Conservation (phyloP, 2,797 vertebrate species). For the Thalassophryne amazonica region DNA sequence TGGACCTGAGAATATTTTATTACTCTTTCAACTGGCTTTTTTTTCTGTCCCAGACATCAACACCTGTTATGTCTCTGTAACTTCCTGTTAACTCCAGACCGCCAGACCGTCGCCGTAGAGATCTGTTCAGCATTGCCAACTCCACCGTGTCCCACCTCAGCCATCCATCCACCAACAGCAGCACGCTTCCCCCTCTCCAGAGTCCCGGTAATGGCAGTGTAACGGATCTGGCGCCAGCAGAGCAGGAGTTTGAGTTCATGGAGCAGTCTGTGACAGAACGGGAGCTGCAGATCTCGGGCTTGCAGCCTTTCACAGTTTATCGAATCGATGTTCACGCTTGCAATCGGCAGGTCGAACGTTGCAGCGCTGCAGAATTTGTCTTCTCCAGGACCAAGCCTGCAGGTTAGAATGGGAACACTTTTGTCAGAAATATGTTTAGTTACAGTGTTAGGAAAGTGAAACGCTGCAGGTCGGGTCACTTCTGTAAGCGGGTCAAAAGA, state of each 20-base stretch:
- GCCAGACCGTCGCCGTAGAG: constrained; percentile 85
- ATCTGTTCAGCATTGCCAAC: constrained; percentile 83
- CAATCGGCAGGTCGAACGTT: constrained; percentile 89
- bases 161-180: constrained; percentile 67
- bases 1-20: too few relatives aligned
- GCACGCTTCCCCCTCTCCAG: constrained; percentile 44
- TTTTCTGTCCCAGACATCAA: not conserved
- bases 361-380: constrained; percentile 92
- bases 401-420: constrained; percentile 72
- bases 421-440: too few relatives aligned
- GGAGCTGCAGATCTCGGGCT: constrained; percentile 85
- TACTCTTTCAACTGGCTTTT: not conserved
- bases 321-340: constrained; percentile 96
- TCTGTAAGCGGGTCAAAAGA: too few relatives aligned
- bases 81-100: constrained; percentile 55
- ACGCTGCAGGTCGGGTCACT: too few relatives aligned
- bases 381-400: constrained; percentile 95
- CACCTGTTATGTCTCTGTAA: not conserved
- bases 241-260: constrained; percentile 83
- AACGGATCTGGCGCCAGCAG: constrained; percentile 66
- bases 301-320: constrained; percentile 93
- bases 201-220: constrained; percentile 65
- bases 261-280: constrained; percentile 86
- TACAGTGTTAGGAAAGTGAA: too few relatives aligned
- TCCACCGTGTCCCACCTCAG: constrained; percentile 63